These are phyloP conservation scores for Agelas oroides DNA, from an alignment of 37 sponge, comb jelly and placozoan species.

Conservation along the genomic window DNA sequence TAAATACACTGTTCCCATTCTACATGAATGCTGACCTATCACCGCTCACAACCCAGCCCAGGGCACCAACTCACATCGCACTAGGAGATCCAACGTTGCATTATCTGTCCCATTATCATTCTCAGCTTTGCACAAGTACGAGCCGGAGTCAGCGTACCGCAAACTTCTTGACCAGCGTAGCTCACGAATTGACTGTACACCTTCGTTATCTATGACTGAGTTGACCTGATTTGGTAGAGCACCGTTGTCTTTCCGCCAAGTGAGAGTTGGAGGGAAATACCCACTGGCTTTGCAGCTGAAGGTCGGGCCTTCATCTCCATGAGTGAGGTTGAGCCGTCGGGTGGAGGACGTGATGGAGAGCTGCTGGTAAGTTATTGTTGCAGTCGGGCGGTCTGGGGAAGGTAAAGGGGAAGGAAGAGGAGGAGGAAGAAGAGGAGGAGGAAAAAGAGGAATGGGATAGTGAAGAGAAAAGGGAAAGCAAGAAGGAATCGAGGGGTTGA, in stretches of 20 bases:
- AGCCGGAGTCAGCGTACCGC: conserved; percentile 26
- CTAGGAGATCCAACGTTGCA: conserved; percentile 8
- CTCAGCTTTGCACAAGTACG: conserved; percentile 10
- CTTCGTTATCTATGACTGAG: background rate
- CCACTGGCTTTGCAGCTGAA: conserved; percentile 29
- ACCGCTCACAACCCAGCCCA: too few relatives aligned
- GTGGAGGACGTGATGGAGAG: background rate
- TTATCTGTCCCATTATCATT: conserved; percentile 2
- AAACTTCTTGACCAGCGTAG: conserved; percentile 21
- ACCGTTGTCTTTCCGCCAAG: conserved; percentile 1
- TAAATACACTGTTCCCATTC: background rate
- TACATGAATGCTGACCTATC: background rate
- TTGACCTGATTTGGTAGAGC: conserved; percentile 1
- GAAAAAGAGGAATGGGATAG: conserved; percentile 3
- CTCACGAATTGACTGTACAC: too few relatives aligned
- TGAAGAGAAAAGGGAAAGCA: background rate
- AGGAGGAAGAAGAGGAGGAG: background rate
- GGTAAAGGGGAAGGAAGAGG: background rate
- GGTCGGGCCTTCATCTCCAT: conserved; percentile 2
- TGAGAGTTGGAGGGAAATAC: conserved; percentile 8
- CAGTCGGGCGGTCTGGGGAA: conserved; percentile 28
- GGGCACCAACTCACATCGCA: conserved; percentile 4
- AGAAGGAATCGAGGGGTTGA: too few relatives aligned
- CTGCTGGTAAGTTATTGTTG: background rate
- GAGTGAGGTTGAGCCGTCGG: background rate